Evolutionary conservation across 2,888 invertebrate species (phyloP).

Genomic region (Ormyrus labotus): DNA sequence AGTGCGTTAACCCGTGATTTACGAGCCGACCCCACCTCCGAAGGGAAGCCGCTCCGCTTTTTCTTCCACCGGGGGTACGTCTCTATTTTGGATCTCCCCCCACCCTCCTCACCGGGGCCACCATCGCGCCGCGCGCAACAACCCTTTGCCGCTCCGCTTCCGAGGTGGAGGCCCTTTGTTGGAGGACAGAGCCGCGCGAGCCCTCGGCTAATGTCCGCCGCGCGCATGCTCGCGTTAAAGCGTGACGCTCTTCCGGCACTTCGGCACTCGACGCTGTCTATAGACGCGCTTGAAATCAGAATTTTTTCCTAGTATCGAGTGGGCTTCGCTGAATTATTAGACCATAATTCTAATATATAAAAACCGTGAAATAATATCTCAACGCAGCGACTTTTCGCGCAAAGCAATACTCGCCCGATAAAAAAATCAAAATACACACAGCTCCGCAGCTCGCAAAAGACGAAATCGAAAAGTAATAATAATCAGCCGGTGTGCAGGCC

Average conservation of each 20-base stretch:
- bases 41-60: conserved; percentile 1
- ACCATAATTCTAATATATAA: no score
- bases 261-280: no score
- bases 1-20: conserved; percentile 75
- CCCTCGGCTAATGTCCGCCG: not conserved
- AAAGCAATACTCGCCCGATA: no score
- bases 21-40: conserved; percentile 61
- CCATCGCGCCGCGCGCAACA: conserved; percentile 17
- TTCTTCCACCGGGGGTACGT: not conserved
- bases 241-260: not conserved
- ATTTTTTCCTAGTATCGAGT: no score
- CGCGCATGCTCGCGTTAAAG: conserved; percentile 17
- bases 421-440: no score
- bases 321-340: no score
- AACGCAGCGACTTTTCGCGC: no score
- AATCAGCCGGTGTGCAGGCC: conserved; percentile 2
- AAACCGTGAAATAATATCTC: no score
- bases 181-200: not conserved
- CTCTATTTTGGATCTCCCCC: not conserved
- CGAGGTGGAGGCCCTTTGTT: conserved; percentile 31
- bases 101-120: not conserved
- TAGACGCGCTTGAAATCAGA: no score
- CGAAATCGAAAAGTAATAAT: conserved; percentile 42
- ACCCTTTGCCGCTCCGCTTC: conserved; percentile 10
- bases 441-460: not conserved